These are phyloP conservation scores for Phaethornis superciliosus DNA, from an alignment of 2,113 vertebrate species.

Conservation along the genomic window DNA sequence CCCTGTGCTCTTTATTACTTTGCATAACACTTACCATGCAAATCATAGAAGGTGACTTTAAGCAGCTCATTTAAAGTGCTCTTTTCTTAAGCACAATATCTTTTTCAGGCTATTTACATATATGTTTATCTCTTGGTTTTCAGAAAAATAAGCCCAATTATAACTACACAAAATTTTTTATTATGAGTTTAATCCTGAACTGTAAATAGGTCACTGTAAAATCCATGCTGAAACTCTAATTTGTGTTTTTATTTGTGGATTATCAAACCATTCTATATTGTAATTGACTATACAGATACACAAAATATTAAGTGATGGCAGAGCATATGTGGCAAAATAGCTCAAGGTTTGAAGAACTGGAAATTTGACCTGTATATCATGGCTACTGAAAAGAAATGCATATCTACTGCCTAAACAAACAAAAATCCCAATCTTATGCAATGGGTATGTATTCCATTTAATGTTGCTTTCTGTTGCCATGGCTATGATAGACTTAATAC, in stretches of 20 bases:
- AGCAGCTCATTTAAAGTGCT: conserved; percentile 71
- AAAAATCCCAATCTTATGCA: not conserved
- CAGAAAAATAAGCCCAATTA: conserved; percentile 75
- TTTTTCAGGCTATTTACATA: conserved; percentile 74
- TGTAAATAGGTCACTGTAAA: conserved; percentile 65
- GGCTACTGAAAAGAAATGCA: conserved; percentile 25
- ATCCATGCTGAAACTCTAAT: conserved; percentile 68
- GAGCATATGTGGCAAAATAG: conserved; percentile 32
- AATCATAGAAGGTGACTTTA: conserved; percentile 77
- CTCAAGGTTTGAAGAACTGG: conserved; percentile 11
- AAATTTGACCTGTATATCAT: conserved; percentile 36
- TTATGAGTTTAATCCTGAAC: conserved; percentile 71
- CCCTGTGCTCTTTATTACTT: conserved; percentile 72
- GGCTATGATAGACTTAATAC: conserved; percentile 74
- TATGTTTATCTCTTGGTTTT: conserved; percentile 68
- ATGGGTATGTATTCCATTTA: conserved; percentile 46
- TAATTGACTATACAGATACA: conserved; percentile 68
- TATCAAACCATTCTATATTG: conserved; percentile 37
- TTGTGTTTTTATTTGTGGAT: conserved; percentile 67
- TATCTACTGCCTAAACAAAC: conserved; percentile 11
- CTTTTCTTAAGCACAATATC: conserved; percentile 63
- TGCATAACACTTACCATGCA: conserved; percentile 73
- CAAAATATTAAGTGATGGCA: conserved; percentile 54
- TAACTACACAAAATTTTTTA: conserved; percentile 75
- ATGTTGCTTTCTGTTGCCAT: conserved; percentile 74